Evolutionary conservation across 1,140 invertebrate species (phyloP).

Genomic region (Penaeus chinensis): DNA sequence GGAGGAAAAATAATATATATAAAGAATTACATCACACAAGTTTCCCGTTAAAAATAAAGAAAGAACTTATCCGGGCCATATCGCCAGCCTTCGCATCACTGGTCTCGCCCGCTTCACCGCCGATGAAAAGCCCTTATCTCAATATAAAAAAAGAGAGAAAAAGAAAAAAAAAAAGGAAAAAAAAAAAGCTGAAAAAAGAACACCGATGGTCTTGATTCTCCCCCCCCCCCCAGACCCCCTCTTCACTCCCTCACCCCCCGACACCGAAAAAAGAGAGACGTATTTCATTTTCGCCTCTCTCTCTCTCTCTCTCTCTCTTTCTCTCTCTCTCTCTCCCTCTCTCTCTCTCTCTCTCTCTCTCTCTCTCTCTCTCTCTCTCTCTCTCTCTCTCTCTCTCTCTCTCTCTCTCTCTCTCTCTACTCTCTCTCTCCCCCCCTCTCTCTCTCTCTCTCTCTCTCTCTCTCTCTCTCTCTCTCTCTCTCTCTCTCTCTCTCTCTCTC

Average conservation of each 20-base stretch:
- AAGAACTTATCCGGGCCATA: conserved; percentile 58
- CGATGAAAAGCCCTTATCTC: conserved; percentile 60
- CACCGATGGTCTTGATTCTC: too few species aligned
- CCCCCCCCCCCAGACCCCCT: neutral
- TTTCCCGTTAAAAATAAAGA: conserved; percentile 58
- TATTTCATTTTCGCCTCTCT: conserved; percentile 48
- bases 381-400: too few species aligned
- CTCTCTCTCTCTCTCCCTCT: too few species aligned
- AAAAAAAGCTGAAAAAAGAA: neutral
- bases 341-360: too few species aligned
- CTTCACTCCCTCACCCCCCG: neutral
- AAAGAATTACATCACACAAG: neutral
- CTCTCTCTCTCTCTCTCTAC: too few species aligned
- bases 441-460: too few species aligned
- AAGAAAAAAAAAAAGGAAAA: neutral
- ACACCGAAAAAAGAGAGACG: conserved; percentile 32
- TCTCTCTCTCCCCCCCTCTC: too few species aligned
- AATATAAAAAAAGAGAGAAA: conserved; percentile 33
- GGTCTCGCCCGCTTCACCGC: conserved; percentile 54
- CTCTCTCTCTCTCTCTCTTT: too few species aligned
- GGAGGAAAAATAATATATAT: neutral
- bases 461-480: too few species aligned
- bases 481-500: neutral
- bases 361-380: too few species aligned
- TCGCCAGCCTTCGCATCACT: conserved; percentile 58